These are phyloP conservation scores for Eleginops maclovinus DNA, from an alignment of 2,113 vertebrate species.

Conservation along the genomic window DNA sequence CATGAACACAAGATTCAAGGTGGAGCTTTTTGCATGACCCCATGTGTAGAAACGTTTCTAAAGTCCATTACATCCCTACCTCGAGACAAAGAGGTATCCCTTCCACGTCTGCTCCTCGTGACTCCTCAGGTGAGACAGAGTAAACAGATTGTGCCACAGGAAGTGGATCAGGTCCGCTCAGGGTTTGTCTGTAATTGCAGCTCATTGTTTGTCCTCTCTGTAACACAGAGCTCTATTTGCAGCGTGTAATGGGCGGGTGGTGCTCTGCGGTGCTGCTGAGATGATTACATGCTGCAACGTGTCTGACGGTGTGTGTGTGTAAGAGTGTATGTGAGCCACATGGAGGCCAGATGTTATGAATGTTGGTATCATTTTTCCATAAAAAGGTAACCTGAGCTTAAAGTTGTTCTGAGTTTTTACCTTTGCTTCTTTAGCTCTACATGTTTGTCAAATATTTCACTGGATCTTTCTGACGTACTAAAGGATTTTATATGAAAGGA, in stretches of 20 bases:
- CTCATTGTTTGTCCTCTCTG: slow-evolving; percentile 52
- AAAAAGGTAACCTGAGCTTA: slow-evolving; percentile 10
- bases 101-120: not conserved
- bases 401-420: slow-evolving; percentile 2
- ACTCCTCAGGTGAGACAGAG: slow-evolving; percentile 36
- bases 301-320: slow-evolving; percentile 54
- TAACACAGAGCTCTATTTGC: slow-evolving; percentile 66
- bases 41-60: too few species aligned
- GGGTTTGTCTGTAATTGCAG: slow-evolving; percentile 67
- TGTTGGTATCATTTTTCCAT: slow-evolving; percentile 43
- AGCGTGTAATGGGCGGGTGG: slow-evolving; percentile 68
- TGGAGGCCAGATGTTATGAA: slow-evolving; percentile 69
- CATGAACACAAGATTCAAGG: too few species aligned
- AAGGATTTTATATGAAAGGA: too few species aligned
- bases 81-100: too few species aligned
- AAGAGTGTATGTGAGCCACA: slow-evolving; percentile 50
- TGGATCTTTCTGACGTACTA: not conserved
- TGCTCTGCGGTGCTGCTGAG: slow-evolving; percentile 28
- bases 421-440: not conserved
- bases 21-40: too few species aligned
- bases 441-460: not conserved
- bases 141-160: slow-evolving; percentile 39
- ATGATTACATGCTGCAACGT: slow-evolving; percentile 55
- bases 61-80: too few species aligned
- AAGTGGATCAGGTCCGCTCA: not conserved